Evolutionary conservation across 2,797 vertebrate species (phyloP).

Genomic region (Enoplosus armatus): DNA sequence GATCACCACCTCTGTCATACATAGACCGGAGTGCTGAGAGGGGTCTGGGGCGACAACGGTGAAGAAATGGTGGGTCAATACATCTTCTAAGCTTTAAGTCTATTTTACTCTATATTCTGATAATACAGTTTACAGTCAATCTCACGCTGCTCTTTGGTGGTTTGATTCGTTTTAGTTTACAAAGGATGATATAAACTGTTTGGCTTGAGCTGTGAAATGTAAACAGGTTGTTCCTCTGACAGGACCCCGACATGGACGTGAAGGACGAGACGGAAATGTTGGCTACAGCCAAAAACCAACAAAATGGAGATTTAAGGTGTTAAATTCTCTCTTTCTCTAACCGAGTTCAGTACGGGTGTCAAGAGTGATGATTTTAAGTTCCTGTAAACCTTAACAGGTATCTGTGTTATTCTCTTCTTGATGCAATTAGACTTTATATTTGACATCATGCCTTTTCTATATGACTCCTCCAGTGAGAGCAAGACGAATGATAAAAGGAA

Average conservation of each 20-base stretch:
- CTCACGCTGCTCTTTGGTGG: neutral
- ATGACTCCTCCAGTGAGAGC: conserved; percentile 37
- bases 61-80: neutral
- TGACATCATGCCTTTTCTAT: neutral
- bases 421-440: neutral
- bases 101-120: neutral
- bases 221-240: conserved; percentile 13
- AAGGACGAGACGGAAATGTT: conserved; percentile 29
- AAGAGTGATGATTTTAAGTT: neutral
- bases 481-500: conserved; percentile 17
- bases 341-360: neutral
- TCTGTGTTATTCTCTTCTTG: neutral
- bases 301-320: conserved; percentile 72
- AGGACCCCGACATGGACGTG: conserved; percentile 55
- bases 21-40: neutral
- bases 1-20: neutral
- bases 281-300: conserved; percentile 14
- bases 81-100: neutral
- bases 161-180: neutral
- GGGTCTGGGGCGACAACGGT: neutral
- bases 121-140: neutral
- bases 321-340: neutral
- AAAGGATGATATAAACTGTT: neutral
- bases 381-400: neutral
- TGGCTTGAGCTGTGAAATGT: neutral